phyloP scores from a whole-genome alignment of 2,113 vertebrate genomes.

The Mustelus asterias region DNA sequence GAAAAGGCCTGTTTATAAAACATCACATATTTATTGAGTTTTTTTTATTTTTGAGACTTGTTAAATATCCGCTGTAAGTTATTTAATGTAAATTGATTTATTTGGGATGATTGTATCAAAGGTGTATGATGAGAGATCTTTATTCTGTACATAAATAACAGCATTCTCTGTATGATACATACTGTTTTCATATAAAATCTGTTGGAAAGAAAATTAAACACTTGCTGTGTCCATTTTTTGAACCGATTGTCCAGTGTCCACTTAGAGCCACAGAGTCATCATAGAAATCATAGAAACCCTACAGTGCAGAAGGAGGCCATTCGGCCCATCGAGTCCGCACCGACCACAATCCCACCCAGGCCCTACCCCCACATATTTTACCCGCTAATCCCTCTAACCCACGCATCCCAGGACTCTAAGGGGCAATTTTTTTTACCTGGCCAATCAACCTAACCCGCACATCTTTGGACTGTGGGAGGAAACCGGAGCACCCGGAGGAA shows the following conservation, averaged over 20 bases:
- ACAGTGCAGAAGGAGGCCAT: too few species aligned
- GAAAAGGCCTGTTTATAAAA: neutral
- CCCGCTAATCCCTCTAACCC: too few species aligned
- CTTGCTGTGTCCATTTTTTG: neutral
- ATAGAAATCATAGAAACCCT: too few species aligned
- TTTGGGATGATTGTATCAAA: neutral
- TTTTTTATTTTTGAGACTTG: constrained; percentile 30
- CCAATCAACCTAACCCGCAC: too few species aligned
- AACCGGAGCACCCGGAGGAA: too few species aligned
- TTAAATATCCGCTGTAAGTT: constrained; percentile 6
- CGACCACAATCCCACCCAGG: too few species aligned
- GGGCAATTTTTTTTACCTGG: too few species aligned
- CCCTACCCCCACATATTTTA: too few species aligned
- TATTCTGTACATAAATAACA: constrained; percentile 9
- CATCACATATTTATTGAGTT: constrained; percentile 26
- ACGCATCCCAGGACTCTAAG: too few species aligned
- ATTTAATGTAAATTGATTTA: constrained; percentile 14
- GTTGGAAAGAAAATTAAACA: neutral
- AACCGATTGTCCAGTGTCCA: neutral
- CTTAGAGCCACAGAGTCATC: neutral
- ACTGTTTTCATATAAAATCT: constrained; percentile 32
- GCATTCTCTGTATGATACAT: neutral
- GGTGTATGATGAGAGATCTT: constrained; percentile 1
- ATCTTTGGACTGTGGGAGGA: too few species aligned
- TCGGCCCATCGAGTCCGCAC: too few species aligned